A percentile compares a stretch with the other conserved stretches of the same genome.
These are phyloP conservation scores for Cataglyphis hispanica DNA, from an alignment of 1,140 invertebrate genomes.

Conservation along the genomic window DNA sequence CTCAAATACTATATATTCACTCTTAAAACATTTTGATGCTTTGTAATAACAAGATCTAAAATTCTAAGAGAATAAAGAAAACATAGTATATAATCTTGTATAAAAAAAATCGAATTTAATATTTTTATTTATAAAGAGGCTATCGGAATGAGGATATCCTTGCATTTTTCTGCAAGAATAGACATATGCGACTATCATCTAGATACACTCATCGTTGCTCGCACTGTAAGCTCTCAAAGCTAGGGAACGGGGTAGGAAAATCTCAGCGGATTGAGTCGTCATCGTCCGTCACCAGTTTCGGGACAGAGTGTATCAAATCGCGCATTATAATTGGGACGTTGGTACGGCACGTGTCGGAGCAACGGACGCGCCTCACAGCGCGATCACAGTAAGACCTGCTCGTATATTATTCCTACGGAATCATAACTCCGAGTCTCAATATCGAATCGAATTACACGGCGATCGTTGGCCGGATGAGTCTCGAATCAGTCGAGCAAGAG, in stretches of 20 bases:
- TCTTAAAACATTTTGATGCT: background rate
- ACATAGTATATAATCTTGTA: background rate
- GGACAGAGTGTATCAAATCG: slow-evolving; percentile 83
- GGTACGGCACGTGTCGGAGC: slow-evolving; percentile 78
- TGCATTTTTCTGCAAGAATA: slow-evolving; percentile 1
- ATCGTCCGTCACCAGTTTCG: slow-evolving; percentile 72
- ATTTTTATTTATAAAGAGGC: background rate
- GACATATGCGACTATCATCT: slow-evolving; percentile 13
- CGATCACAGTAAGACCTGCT: slow-evolving; percentile 83
- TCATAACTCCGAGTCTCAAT: slow-evolving; percentile 82
- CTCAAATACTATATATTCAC: background rate
- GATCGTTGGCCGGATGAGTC: slow-evolving; percentile 66
- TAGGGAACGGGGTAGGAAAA: slow-evolving; percentile 45
- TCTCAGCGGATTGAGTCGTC: slow-evolving; percentile 81
- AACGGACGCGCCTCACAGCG: slow-evolving; percentile 4
- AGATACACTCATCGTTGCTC: slow-evolving; percentile 20
- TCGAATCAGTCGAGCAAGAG: slow-evolving; percentile 33
- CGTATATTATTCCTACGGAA: slow-evolving; percentile 84
- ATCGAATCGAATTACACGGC: slow-evolving; percentile 84
- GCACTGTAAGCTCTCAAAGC: background rate
- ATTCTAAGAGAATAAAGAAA: background rate
- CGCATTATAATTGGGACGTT: slow-evolving; percentile 83
- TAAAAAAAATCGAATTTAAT: background rate
- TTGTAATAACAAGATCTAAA: background rate
- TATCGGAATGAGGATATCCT: background rate